Conservation (phyloP, 2,113 vertebrate genomes). For the Epinephelus moara region DNA sequence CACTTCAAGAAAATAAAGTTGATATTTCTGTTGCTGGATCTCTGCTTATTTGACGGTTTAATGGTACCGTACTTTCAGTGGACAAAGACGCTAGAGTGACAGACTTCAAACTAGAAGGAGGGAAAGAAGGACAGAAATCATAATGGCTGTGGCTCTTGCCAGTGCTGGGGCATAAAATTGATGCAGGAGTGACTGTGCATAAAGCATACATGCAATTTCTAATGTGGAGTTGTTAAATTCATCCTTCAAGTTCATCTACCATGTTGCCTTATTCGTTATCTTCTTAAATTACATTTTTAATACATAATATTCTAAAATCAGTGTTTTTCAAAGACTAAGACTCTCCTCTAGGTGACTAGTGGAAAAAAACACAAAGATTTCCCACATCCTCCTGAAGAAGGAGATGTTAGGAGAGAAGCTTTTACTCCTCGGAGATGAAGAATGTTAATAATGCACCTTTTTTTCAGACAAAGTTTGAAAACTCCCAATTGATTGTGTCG, state of each 20-base stretch:
- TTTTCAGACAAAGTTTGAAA: constrained; percentile 1
- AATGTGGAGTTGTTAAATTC: too few relatives aligned
- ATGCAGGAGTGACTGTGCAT: too few relatives aligned
- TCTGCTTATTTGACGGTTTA: not conserved
- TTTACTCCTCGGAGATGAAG: not conserved
- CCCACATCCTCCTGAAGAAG: not conserved
- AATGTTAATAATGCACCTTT: not conserved
- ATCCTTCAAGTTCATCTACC: too few relatives aligned
- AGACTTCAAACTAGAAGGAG: too few relatives aligned
- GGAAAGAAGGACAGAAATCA: too few relatives aligned
- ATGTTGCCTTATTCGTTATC: not conserved
- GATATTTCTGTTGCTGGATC: not conserved
- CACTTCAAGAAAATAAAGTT: not conserved
- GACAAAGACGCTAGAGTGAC: too few relatives aligned
- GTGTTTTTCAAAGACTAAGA: not conserved
- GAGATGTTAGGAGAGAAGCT: not conserved
- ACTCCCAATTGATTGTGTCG: not conserved
- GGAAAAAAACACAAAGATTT: not conserved
- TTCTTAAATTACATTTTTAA: not conserved
- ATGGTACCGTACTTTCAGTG: too few relatives aligned
- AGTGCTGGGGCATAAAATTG: not conserved
- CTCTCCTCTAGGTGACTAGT: not conserved
- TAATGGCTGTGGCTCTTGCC: too few relatives aligned
- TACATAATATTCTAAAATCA: not conserved
- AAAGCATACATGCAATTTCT: not conserved